A percentile compares a stretch with the other conserved stretches of the same genome.
Evolutionary conservation across 2,113 vertebrate species (phyloP).

Genomic region (Jacana jacana): DNA sequence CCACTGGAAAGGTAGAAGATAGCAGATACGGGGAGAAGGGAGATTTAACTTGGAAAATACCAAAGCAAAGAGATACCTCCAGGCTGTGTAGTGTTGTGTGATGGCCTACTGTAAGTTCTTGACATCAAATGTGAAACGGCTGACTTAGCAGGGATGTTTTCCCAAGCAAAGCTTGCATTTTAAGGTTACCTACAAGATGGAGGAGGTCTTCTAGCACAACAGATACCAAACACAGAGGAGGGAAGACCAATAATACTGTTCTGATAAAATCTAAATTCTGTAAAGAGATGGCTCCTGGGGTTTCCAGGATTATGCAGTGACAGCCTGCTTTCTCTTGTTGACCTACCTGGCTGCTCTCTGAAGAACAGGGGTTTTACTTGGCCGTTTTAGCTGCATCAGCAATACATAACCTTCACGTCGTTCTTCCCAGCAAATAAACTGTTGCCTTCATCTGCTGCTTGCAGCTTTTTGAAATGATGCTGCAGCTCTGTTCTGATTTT

Average conservation of each 20-base stretch:
- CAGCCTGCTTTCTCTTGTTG: background rate
- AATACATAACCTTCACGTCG: background rate
- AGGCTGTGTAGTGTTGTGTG: background rate
- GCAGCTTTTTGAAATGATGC: background rate
- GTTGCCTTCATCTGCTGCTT: background rate
- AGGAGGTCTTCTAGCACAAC: background rate
- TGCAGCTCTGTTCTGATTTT: background rate
- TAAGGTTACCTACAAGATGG: background rate
- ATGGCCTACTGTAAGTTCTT: background rate
- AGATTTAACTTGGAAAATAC: background rate
- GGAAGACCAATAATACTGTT: background rate
- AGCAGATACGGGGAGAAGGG: background rate
- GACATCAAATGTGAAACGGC: background rate
- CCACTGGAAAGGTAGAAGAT: background rate
- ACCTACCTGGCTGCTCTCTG: background rate
- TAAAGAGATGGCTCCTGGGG: background rate
- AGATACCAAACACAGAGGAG: background rate
- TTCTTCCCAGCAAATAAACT: background rate
- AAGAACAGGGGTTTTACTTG: background rate
- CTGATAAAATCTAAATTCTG: background rate
- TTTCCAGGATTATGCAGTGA: background rate
- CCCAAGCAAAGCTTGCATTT: background rate
- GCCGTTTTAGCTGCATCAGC: background rate
- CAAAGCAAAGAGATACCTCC: background rate
- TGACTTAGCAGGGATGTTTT: background rate